These are phyloP conservation scores for Mylabris sibirica DNA, from an alignment of 2,888 invertebrate genomes.

Conservation along the genomic window DNA sequence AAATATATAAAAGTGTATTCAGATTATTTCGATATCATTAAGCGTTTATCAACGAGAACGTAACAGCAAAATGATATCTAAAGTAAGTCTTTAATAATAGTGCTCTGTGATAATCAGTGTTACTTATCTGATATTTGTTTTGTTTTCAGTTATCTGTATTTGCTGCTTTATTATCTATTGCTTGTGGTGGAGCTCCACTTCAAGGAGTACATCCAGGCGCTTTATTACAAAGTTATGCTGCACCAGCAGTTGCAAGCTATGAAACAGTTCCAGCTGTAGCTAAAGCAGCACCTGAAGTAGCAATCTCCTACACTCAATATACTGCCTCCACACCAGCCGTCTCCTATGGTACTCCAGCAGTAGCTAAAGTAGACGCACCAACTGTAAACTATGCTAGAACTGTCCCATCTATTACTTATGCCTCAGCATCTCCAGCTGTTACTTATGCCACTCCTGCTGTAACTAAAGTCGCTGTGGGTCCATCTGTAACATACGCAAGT, in stretches of 20 bases:
- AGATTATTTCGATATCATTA: background rate
- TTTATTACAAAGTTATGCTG: slow-evolving; percentile 25
- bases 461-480: slow-evolving; percentile 31
- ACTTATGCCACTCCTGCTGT: slow-evolving; percentile 34
- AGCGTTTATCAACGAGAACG: background rate
- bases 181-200: slow-evolving; percentile 23
- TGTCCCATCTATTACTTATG: slow-evolving; percentile 53
- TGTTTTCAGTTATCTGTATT: slow-evolving; percentile 37
- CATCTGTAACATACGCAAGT: slow-evolving; percentile 29
- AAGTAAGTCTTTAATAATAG: slow-evolving; percentile 30
- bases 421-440: slow-evolving; percentile 36
- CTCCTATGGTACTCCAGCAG: slow-evolving; percentile 26
- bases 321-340: slow-evolving; percentile 37
- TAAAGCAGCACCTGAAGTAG: background rate
- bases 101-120: slow-evolving; percentile 9
- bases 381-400: slow-evolving; percentile 30
- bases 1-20: slow-evolving; percentile 47
- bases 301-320: slow-evolving; percentile 14
- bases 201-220: background rate
- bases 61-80: slow-evolving; percentile 46
- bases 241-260: slow-evolving; percentile 25
- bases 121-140: slow-evolving; percentile 16
- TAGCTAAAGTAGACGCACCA: slow-evolving; percentile 26
- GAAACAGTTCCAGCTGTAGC: slow-evolving; percentile 37
- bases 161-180: slow-evolving; percentile 27